Evolutionary conservation across 2,797 vertebrate species (phyloP).

Genomic region (Malacoctenus gilli): DNA sequence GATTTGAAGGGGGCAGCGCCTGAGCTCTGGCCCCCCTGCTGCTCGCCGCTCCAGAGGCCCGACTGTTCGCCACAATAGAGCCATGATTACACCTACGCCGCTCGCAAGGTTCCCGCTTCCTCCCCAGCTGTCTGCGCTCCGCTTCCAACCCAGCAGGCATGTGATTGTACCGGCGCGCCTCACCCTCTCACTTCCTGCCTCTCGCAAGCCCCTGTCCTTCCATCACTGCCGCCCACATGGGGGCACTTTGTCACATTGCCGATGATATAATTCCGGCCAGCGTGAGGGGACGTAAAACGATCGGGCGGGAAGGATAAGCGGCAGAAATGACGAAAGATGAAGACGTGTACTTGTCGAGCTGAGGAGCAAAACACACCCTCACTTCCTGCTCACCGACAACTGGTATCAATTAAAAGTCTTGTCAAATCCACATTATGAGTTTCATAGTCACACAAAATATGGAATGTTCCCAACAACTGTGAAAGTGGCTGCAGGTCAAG

Average conservation of each 20-base stretch:
- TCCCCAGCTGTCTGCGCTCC: conserved; percentile 60
- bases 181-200: conserved; percentile 61
- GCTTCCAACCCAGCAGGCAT: conserved; percentile 68
- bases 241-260: conserved; percentile 37
- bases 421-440: too few species aligned
- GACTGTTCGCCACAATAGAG: conserved; percentile 80
- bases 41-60: conserved; percentile 66
- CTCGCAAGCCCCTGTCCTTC: conserved; percentile 48
- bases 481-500: too few species aligned
- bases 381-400: too few species aligned
- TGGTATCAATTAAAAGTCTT: too few species aligned
- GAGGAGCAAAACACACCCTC: too few species aligned
- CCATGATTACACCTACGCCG: conserved; percentile 81
- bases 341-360: conserved; percentile 11
- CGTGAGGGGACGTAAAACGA: conserved; percentile 26
- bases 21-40: conserved; percentile 43
- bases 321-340: conserved; percentile 14
- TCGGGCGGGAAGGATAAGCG: conserved; percentile 20
- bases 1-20: conserved; percentile 64
- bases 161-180: conserved; percentile 68
- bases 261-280: conserved; percentile 35
- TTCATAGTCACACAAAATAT: too few species aligned
- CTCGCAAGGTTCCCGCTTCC: conserved; percentile 57
- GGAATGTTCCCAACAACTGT: too few species aligned
- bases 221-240: conserved; percentile 60